Percentiles rank a stretch among this genome's conserved stretches.
Conservation (phyloP, 2,888 invertebrate genomes). For the Holacanthella duospinosa region DNA sequence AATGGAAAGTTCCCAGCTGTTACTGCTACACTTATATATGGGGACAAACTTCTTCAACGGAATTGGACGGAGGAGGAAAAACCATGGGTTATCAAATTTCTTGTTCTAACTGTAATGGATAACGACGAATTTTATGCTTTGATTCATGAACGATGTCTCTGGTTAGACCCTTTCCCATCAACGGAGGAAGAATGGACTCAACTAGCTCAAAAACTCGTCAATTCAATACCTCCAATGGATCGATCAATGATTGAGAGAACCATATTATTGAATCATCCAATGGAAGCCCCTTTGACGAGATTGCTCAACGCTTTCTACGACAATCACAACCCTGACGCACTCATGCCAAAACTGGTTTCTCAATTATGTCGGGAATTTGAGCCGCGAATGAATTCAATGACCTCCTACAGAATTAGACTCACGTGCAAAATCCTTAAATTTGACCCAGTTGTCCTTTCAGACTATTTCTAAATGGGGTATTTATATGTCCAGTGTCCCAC, state of each 20-base stretch:
- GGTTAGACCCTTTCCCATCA: neutral
- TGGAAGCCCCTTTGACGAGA: neutral
- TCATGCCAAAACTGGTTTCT: neutral
- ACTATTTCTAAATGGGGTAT: neutral
- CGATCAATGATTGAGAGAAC: neutral
- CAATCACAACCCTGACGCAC: neutral
- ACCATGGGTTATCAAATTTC: neutral
- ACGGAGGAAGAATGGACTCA: neutral
- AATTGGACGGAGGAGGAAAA: neutral
- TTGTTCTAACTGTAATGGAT: neutral
- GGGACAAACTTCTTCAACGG: neutral
- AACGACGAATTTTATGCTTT: neutral
- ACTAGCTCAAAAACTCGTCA: neutral
- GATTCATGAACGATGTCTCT: neutral
- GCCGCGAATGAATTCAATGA: neutral
- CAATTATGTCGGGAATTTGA: neutral
- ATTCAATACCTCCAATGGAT: neutral
- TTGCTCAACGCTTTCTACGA: neutral
- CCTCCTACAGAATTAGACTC: neutral
- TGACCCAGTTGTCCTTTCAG: neutral
- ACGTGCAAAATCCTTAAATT: neutral
- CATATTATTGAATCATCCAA: neutral
- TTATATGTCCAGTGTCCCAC: no score
- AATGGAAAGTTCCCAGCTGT: neutral
- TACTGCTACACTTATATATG: neutral